Conservation (phyloP, 2,797 vertebrate species). For the Sardinella longiceps region DNA sequence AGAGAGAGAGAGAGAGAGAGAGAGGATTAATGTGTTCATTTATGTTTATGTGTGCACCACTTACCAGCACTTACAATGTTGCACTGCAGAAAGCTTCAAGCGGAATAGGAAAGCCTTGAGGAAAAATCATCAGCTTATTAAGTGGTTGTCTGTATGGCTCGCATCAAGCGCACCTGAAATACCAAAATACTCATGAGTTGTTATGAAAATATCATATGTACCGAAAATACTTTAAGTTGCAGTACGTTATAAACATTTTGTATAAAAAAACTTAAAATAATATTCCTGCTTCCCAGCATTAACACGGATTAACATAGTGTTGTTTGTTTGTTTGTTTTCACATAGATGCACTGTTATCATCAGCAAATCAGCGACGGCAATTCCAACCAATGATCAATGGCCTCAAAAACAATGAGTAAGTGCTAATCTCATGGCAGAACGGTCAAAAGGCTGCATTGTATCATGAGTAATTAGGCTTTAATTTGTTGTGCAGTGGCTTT, state of each 20-base stretch:
- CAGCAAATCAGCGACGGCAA: background rate
- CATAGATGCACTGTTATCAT: background rate
- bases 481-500: background rate
- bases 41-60: slow-evolving; percentile 7
- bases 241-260: background rate
- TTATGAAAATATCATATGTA: background rate
- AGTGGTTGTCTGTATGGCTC: background rate
- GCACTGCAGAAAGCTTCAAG: background rate
- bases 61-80: background rate
- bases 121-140: slow-evolving; percentile 24
- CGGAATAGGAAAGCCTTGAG: background rate
- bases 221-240: background rate
- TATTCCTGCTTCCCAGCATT: background rate
- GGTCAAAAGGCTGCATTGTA: slow-evolving; percentile 3
- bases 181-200: background rate
- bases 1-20: background rate
- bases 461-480: slow-evolving; percentile 16
- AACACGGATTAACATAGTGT: background rate
- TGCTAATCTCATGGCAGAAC: background rate
- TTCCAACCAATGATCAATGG: slow-evolving; percentile 5
- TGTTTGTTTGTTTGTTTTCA: background rate
- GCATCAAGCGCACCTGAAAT: background rate
- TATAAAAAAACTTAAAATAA: background rate
- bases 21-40: slow-evolving; percentile 19
- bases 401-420: background rate